phyloP scores from a whole-genome alignment of 2,888 invertebrate species.

The Erebia palarica region DNA sequence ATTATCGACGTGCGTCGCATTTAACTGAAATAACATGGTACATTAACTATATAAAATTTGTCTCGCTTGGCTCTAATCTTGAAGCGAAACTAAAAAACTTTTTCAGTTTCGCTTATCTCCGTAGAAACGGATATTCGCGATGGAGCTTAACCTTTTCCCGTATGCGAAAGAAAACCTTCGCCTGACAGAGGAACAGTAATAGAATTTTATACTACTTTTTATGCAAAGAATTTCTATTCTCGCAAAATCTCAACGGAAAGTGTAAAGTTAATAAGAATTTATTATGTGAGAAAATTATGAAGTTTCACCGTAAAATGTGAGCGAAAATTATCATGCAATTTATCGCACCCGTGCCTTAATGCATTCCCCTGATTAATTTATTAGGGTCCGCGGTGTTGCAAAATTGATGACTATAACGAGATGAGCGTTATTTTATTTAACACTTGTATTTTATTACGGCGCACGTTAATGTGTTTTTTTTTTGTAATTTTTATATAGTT shows the following conservation, averaged over 20 bases:
- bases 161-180: background rate
- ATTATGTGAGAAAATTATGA: conserved; percentile 57
- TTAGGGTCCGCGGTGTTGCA: conserved; percentile 62
- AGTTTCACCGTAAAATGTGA: conserved; percentile 54
- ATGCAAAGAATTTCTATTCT: conserved; percentile 1
- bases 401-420: conserved; percentile 53
- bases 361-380: conserved; percentile 68
- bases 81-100: background rate
- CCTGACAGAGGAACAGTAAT: conserved; percentile 5
- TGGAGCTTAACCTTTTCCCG: background rate
- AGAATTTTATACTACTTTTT: background rate
- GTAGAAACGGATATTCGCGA: background rate
- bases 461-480: conserved; percentile 25
- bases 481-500: conserved; percentile 29
- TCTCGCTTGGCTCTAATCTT: background rate
- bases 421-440: conserved; percentile 40
- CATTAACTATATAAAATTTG: background rate
- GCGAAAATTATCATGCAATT: conserved; percentile 68
- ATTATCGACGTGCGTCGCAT: too few species aligned
- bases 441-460: conserved; percentile 37
- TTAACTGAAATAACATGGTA: background rate
- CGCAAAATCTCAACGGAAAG: conserved; percentile 24
- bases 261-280: conserved; percentile 33
- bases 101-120: background rate
- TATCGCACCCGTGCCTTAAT: conserved; percentile 63